Percentiles rank a stretch among this genome's conserved stretches.
Evolutionary conservation across 2,113 vertebrate genomes (phyloP).

Genomic region (Rousettus leschenaultii): DNA sequence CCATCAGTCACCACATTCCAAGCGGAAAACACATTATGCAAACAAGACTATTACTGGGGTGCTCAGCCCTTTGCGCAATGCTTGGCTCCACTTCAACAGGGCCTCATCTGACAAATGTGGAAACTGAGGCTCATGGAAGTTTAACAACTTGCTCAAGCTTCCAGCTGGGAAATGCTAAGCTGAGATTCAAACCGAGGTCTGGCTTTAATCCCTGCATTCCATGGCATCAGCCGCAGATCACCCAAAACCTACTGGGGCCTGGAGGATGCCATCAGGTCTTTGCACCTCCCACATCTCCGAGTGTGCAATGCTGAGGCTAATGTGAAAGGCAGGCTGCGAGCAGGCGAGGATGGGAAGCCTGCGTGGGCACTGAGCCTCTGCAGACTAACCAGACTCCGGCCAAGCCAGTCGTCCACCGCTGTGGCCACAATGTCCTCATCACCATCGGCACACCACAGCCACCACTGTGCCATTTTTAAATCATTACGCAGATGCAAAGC

Average conservation of each 20-base stretch:
- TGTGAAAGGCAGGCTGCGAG: background rate
- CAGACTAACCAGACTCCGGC: background rate
- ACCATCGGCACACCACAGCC: background rate
- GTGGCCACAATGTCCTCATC: background rate
- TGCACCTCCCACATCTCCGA: background rate
- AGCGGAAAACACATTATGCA: background rate
- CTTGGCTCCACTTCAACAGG: background rate
- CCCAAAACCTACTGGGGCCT: background rate
- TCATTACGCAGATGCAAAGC: background rate
- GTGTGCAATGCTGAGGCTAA: background rate
- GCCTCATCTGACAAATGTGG: background rate
- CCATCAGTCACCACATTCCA: background rate
- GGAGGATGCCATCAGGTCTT: background rate
- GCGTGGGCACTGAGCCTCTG: background rate
- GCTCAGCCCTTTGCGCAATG: background rate
- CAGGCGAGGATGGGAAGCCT: background rate
- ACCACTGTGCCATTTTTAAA: background rate
- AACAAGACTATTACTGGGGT: rapidly evolving
- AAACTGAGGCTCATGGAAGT: background rate
- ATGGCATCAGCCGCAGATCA: background rate
- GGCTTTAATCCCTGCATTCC: background rate
- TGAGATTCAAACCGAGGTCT: background rate
- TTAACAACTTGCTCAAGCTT: background rate
- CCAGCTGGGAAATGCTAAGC: background rate
- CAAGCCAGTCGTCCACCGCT: background rate